Conservation (phyloP, 2,113 vertebrate species). For the Eonycteris spelaea region DNA sequence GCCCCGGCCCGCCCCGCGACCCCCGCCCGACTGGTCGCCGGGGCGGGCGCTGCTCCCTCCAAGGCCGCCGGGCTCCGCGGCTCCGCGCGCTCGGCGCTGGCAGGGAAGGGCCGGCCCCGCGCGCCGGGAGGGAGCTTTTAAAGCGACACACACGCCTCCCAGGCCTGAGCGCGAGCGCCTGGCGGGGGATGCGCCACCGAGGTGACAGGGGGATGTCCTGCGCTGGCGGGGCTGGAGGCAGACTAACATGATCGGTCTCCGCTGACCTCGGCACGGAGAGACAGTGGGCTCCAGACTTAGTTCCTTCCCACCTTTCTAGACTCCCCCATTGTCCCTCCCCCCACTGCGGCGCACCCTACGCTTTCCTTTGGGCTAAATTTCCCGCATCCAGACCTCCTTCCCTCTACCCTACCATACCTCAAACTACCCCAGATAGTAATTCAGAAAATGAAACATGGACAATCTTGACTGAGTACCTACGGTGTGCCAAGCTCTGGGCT, state of each 20-base stretch:
- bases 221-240: not conserved
- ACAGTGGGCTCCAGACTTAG: not conserved
- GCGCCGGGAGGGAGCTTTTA: conserved; percentile 74
- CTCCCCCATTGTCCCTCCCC: not conserved
- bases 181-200: conserved; percentile 22
- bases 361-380: not conserved
- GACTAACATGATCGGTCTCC: too few relatives aligned
- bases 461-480: not conserved
- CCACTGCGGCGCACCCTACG: not conserved
- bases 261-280: not conserved
- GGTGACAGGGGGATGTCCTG: not conserved
- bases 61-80: conserved; percentile 82
- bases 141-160: conserved; percentile 75
- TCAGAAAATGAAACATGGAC: not conserved
- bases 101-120: conserved; percentile 72
- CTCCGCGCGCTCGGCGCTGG: conserved; percentile 72
- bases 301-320: not conserved
- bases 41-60: conserved; percentile 86
- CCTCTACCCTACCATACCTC: not conserved
- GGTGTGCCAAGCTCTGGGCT: not conserved
- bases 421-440: not conserved
- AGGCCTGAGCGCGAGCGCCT: conserved; percentile 46
- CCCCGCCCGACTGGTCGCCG: conserved; percentile 80
- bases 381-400: not conserved
- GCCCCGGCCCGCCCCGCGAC: conserved; percentile 38